Evolutionary conservation across 1,140 invertebrate genomes (phyloP), one percentile per base, ranked within the genome.

Genomic region (Pseudomyrmex flavicornis): DNA sequence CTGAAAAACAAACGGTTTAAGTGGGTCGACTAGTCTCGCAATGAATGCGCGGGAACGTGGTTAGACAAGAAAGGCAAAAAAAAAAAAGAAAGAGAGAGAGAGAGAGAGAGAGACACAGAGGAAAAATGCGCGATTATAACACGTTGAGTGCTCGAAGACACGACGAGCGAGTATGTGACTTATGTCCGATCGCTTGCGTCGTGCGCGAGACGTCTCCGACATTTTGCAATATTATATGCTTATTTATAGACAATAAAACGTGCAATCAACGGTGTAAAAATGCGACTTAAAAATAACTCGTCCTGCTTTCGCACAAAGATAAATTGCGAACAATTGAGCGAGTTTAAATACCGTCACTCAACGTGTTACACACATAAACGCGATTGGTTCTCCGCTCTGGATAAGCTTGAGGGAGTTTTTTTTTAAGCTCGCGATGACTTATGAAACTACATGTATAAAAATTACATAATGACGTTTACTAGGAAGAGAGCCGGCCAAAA

Each of bases 401-500:
- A 52, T 54, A 84, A 84, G 82, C 82, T 84, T 79, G 52, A 69
- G 54, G 26, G 56, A 84, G 56, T 56, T 83, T 50, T 17, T 52
- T 52, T 10, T 12, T 13, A 79, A 84, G 63, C 63, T 44, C 20
- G 70, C 80, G 35, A 35, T 35, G 35, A 76, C 46, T 77, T 46
- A 83, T 20, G 26, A 48, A 48, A 76, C 20, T 65, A 66, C 44
- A 35, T 35, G 35, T 75, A 15, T 12, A 50, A 35, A 46, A 59
- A 79, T 84, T 59, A 62, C 20, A 20, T 62, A 73, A 83, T 58
- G 50, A 58, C 12, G 20, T 52, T 82, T 26, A 52, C 22, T 17
- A 17, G 50, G 70, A 85, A 66, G 73, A 73, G 73, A 83, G 76
- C 68, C 83, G 80, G 87, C 35, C 83, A 59, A 89, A 91, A 88